These are phyloP conservation scores for Drosophila dunni DNA, from an alignment of 1,140 invertebrate species.

Conservation along the genomic window DNA sequence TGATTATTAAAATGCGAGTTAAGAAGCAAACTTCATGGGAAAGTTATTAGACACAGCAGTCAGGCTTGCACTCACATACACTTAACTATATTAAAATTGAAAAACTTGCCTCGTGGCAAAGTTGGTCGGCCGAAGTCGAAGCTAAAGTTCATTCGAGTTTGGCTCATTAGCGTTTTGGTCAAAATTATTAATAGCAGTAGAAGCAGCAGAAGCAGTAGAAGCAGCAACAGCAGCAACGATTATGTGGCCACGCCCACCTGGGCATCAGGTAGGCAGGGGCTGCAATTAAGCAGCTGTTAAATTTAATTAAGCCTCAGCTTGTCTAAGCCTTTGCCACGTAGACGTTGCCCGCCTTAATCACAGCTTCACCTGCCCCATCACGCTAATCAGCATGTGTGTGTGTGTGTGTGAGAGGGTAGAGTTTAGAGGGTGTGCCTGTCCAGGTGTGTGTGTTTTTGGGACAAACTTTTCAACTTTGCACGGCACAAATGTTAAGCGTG, in stretches of 20 bases:
- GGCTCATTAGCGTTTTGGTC: slow-evolving; percentile 78
- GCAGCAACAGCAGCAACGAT: slow-evolving; percentile 18
- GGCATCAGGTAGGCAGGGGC: slow-evolving; percentile 23
- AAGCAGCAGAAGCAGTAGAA: slow-evolving; percentile 33
- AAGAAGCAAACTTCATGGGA: slow-evolving; percentile 18
- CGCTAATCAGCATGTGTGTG: slow-evolving; percentile 67
- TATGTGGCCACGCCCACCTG: slow-evolving; percentile 29
- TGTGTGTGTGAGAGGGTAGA: slow-evolving; percentile 9
- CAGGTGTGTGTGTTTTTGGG: slow-evolving; percentile 34
- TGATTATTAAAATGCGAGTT: slow-evolving; percentile 30
- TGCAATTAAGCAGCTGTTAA: slow-evolving; percentile 81
- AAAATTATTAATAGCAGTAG: slow-evolving; percentile 75
- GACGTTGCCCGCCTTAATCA: slow-evolving; percentile 59
- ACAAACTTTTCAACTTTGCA: slow-evolving; percentile 74
- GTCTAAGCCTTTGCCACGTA: slow-evolving; percentile 68
- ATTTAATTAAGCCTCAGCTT: slow-evolving; percentile 75
- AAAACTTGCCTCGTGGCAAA: slow-evolving; percentile 64
- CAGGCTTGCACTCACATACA: slow-evolving; percentile 3
- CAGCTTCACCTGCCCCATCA: slow-evolving; percentile 42
- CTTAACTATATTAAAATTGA: slow-evolving; percentile 66
- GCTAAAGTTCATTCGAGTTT: slow-evolving; percentile 70
- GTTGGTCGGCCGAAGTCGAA: slow-evolving; percentile 49
- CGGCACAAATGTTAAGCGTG: slow-evolving; percentile 74
- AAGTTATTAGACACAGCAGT: slow-evolving; percentile 18
- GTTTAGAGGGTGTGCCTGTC: slow-evolving; percentile 8